Percentiles rank a stretch among this genome's conserved stretches.
Evolutionary conservation across 1,140 invertebrate species (phyloP).

Genomic region (Aleiodes sp.): DNA sequence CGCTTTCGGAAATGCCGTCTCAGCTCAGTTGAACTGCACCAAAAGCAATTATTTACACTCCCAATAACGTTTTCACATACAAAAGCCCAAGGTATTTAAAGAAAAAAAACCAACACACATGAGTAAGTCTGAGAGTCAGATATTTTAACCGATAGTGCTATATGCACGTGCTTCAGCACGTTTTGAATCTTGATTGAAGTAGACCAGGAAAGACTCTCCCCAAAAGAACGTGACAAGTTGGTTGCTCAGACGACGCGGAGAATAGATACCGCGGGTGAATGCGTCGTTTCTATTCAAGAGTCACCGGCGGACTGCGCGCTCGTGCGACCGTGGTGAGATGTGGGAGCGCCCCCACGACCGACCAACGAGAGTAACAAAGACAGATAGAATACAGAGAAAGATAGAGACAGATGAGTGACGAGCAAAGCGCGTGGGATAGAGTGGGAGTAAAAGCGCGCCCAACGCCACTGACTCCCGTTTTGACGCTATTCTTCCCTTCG

Average conservation of each 20-base stretch:
- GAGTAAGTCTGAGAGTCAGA: background rate
- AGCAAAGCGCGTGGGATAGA: background rate
- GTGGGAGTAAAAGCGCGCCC: conserved; percentile 14
- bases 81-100: background rate
- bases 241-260: background rate
- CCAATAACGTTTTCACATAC: background rate
- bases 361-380: conserved; percentile 12
- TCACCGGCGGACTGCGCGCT: conserved; percentile 60
- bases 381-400: conserved; percentile 20
- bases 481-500: conserved; percentile 16
- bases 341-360: conserved; percentile 32
- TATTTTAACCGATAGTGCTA: background rate
- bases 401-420: background rate
- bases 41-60: background rate
- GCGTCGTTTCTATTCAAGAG: conserved; percentile 55
- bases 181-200: conserved; percentile 20
- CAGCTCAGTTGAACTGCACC: too few species aligned
- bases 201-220: conserved; percentile 9
- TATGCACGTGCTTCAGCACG: conserved; percentile 27
- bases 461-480: conserved; percentile 4
- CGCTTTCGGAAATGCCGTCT: background rate
- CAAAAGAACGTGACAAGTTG: conserved; percentile 18
- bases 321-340: conserved; percentile 44
- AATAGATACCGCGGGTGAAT: conserved; percentile 16
- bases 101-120: background rate